phyloP scores from a whole-genome alignment of 2,888 invertebrate genomes.

The Drosophila suboccidentalis region DNA sequence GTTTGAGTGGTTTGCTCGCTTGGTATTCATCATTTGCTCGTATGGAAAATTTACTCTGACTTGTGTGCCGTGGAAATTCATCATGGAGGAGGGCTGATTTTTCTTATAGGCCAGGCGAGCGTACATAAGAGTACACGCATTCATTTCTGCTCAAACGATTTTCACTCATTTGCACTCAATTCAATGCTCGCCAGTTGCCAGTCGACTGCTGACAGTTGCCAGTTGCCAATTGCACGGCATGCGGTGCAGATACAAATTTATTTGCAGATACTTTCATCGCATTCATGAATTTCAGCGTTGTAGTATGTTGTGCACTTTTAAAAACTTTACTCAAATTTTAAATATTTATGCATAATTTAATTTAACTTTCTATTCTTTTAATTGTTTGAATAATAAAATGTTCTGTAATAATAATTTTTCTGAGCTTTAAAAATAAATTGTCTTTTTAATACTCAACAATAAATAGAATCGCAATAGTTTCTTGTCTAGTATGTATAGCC shows the following conservation, averaged over 20 bases:
- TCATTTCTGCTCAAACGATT: slow-evolving; percentile 62
- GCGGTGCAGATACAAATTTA: slow-evolving; percentile 42
- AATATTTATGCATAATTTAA: not conserved
- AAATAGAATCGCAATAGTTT: too few relatives aligned
- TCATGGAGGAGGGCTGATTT: slow-evolving; percentile 83
- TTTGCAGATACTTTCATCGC: slow-evolving; percentile 18
- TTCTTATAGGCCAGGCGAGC: slow-evolving; percentile 80
- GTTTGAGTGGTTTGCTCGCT: slow-evolving; percentile 52
- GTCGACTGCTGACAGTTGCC: slow-evolving; percentile 23
- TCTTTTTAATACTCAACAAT: too few relatives aligned
- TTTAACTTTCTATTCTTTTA: not conserved
- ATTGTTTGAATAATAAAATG: not conserved
- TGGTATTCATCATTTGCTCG: slow-evolving; percentile 65
- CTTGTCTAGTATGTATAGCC: too few relatives aligned
- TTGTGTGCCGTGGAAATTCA: slow-evolving; percentile 75
- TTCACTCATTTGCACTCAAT: slow-evolving; percentile 49
- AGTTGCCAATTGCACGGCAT: slow-evolving; percentile 51
- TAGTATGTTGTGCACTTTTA: slow-evolving; percentile 23
- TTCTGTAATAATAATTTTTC: not conserved
- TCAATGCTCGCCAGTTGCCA: slow-evolving; percentile 38
- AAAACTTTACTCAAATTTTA: not conserved
- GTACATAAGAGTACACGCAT: slow-evolving; percentile 1
- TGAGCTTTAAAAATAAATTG: too few relatives aligned
- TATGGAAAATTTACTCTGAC: slow-evolving; percentile 63
- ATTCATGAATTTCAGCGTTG: slow-evolving; percentile 16